phyloP scores from a whole-genome alignment of 2,888 invertebrate species.

The Linyphia triangularis region DNA sequence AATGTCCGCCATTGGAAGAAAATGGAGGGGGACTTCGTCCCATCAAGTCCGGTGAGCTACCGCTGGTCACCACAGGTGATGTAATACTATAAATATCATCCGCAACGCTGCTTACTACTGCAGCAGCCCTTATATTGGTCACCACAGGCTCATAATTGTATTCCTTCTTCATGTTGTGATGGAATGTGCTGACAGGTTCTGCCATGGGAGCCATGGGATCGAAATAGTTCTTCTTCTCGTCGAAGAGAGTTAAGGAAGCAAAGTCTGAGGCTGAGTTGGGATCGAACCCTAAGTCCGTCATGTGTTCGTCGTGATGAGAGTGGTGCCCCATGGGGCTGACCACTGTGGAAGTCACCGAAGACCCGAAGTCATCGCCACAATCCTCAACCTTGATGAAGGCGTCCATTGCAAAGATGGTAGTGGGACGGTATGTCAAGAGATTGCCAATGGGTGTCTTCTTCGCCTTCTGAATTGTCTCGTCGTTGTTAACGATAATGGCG shows the following conservation, averaged over 20 bases:
- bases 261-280: conserved; percentile 49
- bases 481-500: conserved; percentile 29
- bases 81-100: conserved; percentile 49
- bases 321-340: conserved; percentile 62
- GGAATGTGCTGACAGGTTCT: conserved; percentile 67
- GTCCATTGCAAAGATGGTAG: conserved; percentile 44
- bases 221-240: conserved; percentile 68
- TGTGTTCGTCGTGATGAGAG: conserved; percentile 30
- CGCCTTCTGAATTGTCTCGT: not conserved
- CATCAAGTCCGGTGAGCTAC: conserved; percentile 51
- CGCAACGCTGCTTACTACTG: conserved; percentile 47
- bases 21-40: conserved; percentile 53
- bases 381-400: conserved; percentile 71
- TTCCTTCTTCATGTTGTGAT: conserved; percentile 67
- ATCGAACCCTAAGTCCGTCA: conserved; percentile 57
- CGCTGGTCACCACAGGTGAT: conserved; percentile 67
- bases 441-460: not conserved
- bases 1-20: conserved; percentile 29
- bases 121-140: conserved; percentile 58
- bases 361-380: conserved; percentile 64
- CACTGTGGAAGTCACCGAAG: conserved; percentile 70
- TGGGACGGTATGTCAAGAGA: conserved; percentile 32
- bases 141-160: conserved; percentile 60
- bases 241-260: conserved; percentile 48
- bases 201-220: conserved; percentile 71